Conservation (phyloP, 2,888 invertebrate genomes). For the Kuschelorhynchus macadamiae region DNA sequence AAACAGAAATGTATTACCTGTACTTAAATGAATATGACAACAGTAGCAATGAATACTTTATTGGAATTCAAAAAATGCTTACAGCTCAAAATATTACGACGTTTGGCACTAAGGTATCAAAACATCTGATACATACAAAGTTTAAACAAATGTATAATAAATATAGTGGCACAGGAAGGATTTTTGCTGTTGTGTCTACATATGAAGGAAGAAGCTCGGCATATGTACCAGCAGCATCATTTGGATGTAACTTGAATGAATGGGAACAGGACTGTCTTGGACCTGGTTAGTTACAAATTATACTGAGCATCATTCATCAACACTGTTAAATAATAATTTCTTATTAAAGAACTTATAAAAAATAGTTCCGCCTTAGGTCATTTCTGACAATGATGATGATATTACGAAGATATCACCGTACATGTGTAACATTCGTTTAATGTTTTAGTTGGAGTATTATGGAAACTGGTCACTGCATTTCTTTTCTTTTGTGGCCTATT, state of each 20-base stretch:
- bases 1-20: conserved; percentile 74
- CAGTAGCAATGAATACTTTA: conserved; percentile 73
- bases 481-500: conserved; percentile 75
- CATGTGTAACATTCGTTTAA: too few species aligned
- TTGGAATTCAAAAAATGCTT: conserved; percentile 74
- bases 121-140: conserved; percentile 43
- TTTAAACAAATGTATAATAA: conserved; percentile 70
- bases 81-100: conserved; percentile 71
- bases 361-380: too few species aligned
- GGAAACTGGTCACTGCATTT: conserved; percentile 71
- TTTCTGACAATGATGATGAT: too few species aligned
- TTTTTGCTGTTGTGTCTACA: conserved; percentile 74
- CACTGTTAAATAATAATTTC: too few species aligned
- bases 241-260: conserved; percentile 74
- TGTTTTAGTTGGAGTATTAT: conserved; percentile 68
- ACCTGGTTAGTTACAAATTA: conserved; percentile 69
- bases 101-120: conserved; percentile 71
- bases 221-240: conserved; percentile 79
- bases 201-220: conserved; percentile 70
- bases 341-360: too few species aligned
- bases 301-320: too few species aligned
- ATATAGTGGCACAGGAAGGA: conserved; percentile 75
- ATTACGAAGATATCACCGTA: too few species aligned
- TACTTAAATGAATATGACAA: conserved; percentile 75
- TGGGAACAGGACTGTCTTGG: conserved; percentile 70